phyloP scores from a whole-genome alignment of 2,888 invertebrate genomes.

The Laothoe populi region DNA sequence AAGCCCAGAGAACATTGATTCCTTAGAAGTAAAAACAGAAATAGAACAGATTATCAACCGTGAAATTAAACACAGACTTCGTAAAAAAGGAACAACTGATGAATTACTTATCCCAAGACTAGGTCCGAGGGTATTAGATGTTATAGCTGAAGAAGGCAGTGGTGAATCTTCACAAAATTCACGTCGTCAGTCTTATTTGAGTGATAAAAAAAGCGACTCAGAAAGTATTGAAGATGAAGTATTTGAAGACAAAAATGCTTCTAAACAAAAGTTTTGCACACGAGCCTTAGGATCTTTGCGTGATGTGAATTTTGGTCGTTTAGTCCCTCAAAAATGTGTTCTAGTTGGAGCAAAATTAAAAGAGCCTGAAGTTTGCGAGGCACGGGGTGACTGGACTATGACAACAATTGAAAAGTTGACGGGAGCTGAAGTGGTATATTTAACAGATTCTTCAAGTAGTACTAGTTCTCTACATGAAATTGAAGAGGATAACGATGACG shows the following conservation, averaged over 20 bases:
- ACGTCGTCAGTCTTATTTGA: constrained; percentile 79
- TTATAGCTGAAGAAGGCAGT: constrained; percentile 91
- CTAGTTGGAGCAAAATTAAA: constrained; percentile 87
- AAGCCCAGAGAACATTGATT: constrained; percentile 67
- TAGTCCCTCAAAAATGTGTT: constrained; percentile 78
- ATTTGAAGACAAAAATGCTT: constrained; percentile 66
- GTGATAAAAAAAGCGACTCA: constrained; percentile 75
- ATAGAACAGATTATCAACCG: constrained; percentile 75
- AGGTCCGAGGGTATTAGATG: constrained; percentile 88
- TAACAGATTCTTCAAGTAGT: constrained; percentile 88
- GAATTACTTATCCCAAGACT: constrained; percentile 72
- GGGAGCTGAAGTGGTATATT: constrained; percentile 88
- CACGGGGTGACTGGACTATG: constrained; percentile 83
- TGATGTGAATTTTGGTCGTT: constrained; percentile 62
- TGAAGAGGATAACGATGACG: constrained; percentile 75
- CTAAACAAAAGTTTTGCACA: constrained; percentile 45
- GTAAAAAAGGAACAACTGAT: constrained; percentile 72
- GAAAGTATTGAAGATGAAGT: constrained; percentile 82
- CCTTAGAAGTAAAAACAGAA: constrained; percentile 74
- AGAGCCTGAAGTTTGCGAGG: constrained; percentile 83
- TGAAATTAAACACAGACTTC: constrained; percentile 71
- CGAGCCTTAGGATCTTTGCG: constrained; percentile 49
- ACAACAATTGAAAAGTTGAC: constrained; percentile 80
- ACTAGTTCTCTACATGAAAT: constrained; percentile 85
- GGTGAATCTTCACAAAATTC: constrained; percentile 86